Conservation (phyloP, 2,888 invertebrate genomes). For the Lepeophtheirus nordmannii region DNA sequence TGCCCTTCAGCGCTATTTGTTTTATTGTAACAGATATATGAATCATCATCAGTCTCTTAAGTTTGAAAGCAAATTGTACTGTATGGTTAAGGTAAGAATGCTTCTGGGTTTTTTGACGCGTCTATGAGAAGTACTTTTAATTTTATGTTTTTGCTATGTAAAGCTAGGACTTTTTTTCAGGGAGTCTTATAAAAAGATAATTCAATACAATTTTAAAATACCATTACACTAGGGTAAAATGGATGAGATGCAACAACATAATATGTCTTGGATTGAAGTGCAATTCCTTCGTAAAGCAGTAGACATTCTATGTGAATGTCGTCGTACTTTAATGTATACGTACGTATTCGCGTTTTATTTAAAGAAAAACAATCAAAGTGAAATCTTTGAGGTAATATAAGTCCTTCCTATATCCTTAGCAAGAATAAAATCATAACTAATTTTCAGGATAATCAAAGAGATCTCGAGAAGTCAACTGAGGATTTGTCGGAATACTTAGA, state of each 20-base stretch:
- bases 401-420: no score
- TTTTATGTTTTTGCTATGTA: no score
- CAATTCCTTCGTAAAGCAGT: slow-evolving; percentile 96
- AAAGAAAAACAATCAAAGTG: slow-evolving; percentile 92
- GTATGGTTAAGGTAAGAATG: slow-evolving; percentile 52
- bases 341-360: slow-evolving; percentile 98
- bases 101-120: background rate
- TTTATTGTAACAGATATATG: slow-evolving; percentile 98
- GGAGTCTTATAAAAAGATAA: no score
- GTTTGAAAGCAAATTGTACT: slow-evolving; percentile 91
- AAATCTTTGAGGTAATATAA: slow-evolving; percentile 72
- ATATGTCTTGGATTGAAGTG: slow-evolving; percentile 99
- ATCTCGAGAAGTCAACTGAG: slow-evolving; percentile 93
- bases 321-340: slow-evolving; percentile 96
- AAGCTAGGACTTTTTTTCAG: no score
- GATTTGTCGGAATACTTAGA: slow-evolving; percentile 92
- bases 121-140: no score
- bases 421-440: no score
- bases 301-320: slow-evolving; percentile 86
- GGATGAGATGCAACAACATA: slow-evolving; percentile 99
- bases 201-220: background rate
- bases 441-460: slow-evolving; percentile 78
- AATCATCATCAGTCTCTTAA: slow-evolving; percentile 97
- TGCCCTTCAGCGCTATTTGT: slow-evolving; percentile 86
- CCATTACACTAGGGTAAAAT: slow-evolving; percentile 55